These are phyloP conservation scores for Phoeniculus purpureus DNA, from an alignment of 2,797 vertebrate species.

Conservation along the genomic window DNA sequence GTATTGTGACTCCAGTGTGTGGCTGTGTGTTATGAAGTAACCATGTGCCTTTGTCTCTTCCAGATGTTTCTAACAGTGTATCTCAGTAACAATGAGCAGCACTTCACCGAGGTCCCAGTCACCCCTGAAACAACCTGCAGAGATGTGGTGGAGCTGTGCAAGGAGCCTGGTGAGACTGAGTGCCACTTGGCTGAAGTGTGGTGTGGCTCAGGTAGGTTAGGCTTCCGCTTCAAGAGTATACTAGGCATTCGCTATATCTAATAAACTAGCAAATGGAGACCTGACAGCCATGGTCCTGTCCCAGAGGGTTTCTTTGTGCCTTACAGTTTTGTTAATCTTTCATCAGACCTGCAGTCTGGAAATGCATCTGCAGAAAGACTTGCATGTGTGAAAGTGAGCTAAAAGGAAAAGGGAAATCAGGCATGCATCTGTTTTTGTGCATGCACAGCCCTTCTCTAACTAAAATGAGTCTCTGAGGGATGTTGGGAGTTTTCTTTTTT, in stretches of 20 bases:
- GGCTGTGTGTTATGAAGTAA: background rate
- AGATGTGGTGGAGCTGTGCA: slow-evolving; percentile 95
- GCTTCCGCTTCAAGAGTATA: background rate
- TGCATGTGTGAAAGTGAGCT: background rate
- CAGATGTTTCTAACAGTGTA: slow-evolving; percentile 98
- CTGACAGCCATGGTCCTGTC: rapidly evolving
- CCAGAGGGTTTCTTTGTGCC: background rate
- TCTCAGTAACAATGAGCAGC: slow-evolving; percentile 98
- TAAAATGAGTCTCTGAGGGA: background rate
- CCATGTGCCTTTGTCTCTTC: background rate
- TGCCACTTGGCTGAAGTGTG: slow-evolving; percentile 95
- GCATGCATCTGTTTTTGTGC: background rate
- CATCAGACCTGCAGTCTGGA: background rate
- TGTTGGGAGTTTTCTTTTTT: background rate
- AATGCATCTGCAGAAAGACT: background rate
- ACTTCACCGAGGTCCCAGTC: slow-evolving; percentile 97
- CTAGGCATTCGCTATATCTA: background rate
- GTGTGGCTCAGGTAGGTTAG: slow-evolving; percentile 88
- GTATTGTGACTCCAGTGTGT: background rate
- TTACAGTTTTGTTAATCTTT: background rate
- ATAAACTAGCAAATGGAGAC: background rate
- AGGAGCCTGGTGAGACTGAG: slow-evolving; percentile 91
- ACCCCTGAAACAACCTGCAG: slow-evolving; percentile 93
- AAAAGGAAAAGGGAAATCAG: background rate
- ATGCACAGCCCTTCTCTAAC: background rate